Percentiles rank a stretch among this genome's conserved stretches.
phyloP scores from a whole-genome alignment of 2,113 vertebrate species.

The Anhinga anhinga region DNA sequence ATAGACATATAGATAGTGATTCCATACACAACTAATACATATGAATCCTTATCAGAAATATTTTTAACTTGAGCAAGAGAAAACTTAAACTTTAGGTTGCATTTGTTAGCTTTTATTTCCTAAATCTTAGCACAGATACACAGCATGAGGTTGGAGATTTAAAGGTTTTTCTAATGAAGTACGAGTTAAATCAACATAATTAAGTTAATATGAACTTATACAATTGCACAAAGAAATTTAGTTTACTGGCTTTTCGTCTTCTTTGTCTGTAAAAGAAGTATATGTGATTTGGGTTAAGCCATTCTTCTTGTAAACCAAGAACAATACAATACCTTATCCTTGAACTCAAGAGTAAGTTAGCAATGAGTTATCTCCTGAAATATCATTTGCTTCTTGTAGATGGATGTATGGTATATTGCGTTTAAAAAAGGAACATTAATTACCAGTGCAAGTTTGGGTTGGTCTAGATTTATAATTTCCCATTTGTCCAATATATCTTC shows the following conservation, averaged over 20 bases:
- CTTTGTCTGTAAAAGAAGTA: background rate
- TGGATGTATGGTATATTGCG: background rate
- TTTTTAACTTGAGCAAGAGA: slow-evolving; percentile 40
- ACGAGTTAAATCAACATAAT: background rate
- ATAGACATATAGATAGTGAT: background rate
- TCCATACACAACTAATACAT: background rate
- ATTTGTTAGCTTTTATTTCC: slow-evolving; percentile 23
- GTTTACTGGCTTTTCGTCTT: background rate
- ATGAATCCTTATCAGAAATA: background rate
- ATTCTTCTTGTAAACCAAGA: background rate
- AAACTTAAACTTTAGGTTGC: background rate
- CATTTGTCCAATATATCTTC: slow-evolving; percentile 77
- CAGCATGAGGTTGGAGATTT: background rate
- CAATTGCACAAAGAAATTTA: background rate
- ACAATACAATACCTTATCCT: slow-evolving; percentile 12
- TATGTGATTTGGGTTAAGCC: background rate
- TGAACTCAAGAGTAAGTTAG: background rate
- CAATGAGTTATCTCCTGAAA: background rate
- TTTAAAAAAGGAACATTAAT: slow-evolving; percentile 55
- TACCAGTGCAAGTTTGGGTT: slow-evolving; percentile 95
- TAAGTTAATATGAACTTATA: background rate
- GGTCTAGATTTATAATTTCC: slow-evolving; percentile 98
- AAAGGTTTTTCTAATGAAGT: background rate
- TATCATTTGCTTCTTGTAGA: background rate
- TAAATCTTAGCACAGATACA: background rate